phyloP scores from a whole-genome alignment of 2,113 vertebrate species.

The Isichthys henryi region DNA sequence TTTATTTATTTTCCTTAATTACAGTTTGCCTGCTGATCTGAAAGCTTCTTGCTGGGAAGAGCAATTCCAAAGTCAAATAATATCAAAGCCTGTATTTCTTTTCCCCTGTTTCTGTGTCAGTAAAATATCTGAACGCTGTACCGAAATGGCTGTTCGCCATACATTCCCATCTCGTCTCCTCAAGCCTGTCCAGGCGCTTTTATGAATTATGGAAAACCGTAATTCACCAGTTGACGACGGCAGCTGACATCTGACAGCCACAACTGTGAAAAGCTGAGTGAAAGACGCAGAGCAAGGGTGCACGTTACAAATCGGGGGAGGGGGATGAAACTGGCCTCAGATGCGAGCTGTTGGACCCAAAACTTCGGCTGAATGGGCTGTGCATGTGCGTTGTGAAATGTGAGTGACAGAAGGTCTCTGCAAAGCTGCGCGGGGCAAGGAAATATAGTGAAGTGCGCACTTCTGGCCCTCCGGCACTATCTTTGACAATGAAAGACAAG shows the following conservation, averaged over 20 bases:
- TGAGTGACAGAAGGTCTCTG: neutral
- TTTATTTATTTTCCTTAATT: constrained; percentile 12
- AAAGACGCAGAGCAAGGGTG: neutral
- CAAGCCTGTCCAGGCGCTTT: neutral
- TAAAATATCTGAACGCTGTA: neutral
- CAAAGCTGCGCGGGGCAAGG: neutral
- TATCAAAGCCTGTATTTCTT: neutral
- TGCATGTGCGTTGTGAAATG: neutral
- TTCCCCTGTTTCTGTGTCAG: neutral
- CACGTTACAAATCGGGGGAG: neutral
- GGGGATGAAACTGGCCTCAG: neutral
- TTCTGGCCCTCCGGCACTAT: neutral
- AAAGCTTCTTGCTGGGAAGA: constrained; percentile 5
- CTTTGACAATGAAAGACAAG: neutral
- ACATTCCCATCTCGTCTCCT: neutral
- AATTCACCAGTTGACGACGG: neutral
- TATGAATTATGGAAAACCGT: constrained; percentile 6
- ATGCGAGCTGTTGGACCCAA: neutral
- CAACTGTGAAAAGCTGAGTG: neutral
- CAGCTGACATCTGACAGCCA: neutral
- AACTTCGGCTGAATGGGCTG: neutral
- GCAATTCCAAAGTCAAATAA: neutral
- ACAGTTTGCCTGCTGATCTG: constrained; percentile 14
- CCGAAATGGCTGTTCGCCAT: neutral
- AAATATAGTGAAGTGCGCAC: neutral